Base-by-base conservation (phyloP, 2,113 vertebrate species). In the Mola mola region DNA sequence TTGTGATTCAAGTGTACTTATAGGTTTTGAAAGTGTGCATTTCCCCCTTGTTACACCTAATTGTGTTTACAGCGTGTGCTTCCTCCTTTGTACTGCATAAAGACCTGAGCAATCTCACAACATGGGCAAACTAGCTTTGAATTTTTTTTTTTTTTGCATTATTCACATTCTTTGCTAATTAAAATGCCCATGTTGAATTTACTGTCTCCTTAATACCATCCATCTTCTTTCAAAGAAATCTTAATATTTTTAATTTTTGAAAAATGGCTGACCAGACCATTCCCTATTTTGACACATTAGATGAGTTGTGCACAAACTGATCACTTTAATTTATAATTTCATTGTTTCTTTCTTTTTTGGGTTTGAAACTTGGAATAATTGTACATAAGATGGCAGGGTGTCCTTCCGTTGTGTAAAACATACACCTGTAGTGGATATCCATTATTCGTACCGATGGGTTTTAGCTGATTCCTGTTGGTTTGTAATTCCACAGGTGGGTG, bases 1-100 rank as follows among this genome's bases (percentile, higher is more conserved):
- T 87, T 81, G 53, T 63, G 40, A 84, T 83, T 44, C 25, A 89
- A 87, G 89, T 90, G 85, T 83, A 81, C 87, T 89, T 88, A 78
- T 38, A 72, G 28, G 20, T 75, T 71, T 60, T 75, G 66, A 3
- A 50, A 51, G 49, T 47, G 38, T 72, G 58, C n/a, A n/a, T 58
- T 79, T 49, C 15, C 11, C 9, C 42, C 9, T 11, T 55, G 63
- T 80, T 78, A 75, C 53, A 60, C 42, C 26, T 28, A 25, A 19
- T 57, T 77, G 34, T 80, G 83, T 68, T 76, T 74, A 80, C 72
- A 57, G 12, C 31, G 22, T 73, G 25, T 80, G 56, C 49, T 61
- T 82, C 55, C 52, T 40, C 71, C 46, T 43, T 36, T 15, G 17
- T 1, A 0, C 13, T 52, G 1, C 22, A 7, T 50, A 26, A 22